Base-by-base conservation (phyloP, 2,113 vertebrate species). In the Rhinoderma darwinii region DNA sequence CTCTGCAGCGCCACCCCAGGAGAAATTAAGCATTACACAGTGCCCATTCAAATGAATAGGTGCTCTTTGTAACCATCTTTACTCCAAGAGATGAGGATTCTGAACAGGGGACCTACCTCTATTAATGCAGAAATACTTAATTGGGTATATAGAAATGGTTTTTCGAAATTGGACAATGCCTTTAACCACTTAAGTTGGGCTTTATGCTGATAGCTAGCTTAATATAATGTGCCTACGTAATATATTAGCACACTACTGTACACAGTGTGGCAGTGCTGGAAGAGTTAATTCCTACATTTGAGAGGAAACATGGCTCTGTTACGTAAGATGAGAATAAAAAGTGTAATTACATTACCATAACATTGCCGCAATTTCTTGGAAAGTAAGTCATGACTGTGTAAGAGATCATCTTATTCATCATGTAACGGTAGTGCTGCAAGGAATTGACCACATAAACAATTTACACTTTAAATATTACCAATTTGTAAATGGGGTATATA, bases 361-460 rank as follows among this genome's bases (percentile, higher is more conserved):
- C 44, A 39, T 59, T 39, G 22, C 35, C 74, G 32, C 20, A 37
- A 83, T 54, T 70, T 39, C 32, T 73, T n/a, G 66, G 32, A 72
- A 83, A 41, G n/a, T 20, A 73, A 18, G 43, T 37, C 70, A 56
- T 59, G n/a, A 75, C 35, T 56, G 18, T 75, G 39, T 35, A 84
- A 59, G 32, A 75, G 83, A 84, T 75, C 50, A 59, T 73, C 11
- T 22, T 51, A 72, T 72, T n/a, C 22, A 59, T 84, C 20, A 75
- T 59, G 51, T 3, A 27, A 41, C 25, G 32, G 39, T 43, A 25
- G 78, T 81, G 8, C 54, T 10, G 78, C 35, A 18, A 39, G 54
- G 56, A 61, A 41, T 25, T 17, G 4, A 25, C 54, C 15, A 27
- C 10, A 59, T 59, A n/a, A 41, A 59, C 78, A 41, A 8, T 56